These are phyloP conservation scores for Electrophaes corylata DNA, from an alignment of 2,888 invertebrate species.

Conservation along the genomic window DNA sequence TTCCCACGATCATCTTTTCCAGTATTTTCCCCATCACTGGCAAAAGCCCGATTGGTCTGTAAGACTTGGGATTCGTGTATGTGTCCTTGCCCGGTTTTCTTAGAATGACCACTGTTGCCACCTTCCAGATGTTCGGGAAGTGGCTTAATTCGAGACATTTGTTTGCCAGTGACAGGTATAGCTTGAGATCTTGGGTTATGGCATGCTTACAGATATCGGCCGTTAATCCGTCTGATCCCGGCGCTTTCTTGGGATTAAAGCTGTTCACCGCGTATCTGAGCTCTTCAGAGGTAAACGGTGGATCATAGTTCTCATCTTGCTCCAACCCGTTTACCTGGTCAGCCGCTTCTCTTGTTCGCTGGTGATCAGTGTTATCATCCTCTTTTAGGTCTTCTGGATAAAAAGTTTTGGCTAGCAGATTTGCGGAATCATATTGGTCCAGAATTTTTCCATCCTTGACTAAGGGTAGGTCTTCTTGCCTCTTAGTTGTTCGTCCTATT, in stretches of 20 bases:
- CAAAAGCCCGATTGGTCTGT: slow-evolving; percentile 38
- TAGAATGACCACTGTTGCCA: slow-evolving; percentile 6
- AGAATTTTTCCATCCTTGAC: too few species aligned
- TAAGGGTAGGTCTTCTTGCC: background rate
- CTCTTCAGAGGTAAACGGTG: slow-evolving; percentile 31
- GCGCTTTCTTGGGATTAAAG: too few species aligned
- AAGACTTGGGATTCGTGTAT: slow-evolving; percentile 15
- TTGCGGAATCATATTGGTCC: background rate
- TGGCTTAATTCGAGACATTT: slow-evolving; percentile 29
- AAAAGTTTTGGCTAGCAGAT: slow-evolving; percentile 16
- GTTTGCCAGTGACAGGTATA: slow-evolving; percentile 16
- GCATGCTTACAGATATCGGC: slow-evolving; percentile 29
- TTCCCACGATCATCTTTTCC: slow-evolving; percentile 2
- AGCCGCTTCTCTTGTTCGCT: background rate
- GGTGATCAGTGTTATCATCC: slow-evolving; percentile 19
- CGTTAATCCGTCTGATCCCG: slow-evolving; percentile 10
- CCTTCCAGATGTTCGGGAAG: slow-evolving; percentile 30
- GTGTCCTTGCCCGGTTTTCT: background rate
- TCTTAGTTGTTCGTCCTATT: background rate
- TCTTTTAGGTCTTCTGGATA: slow-evolving; percentile 14
- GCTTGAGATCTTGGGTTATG: slow-evolving; percentile 22
- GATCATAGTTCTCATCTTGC: slow-evolving; percentile 19
- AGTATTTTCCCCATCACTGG: slow-evolving; percentile 34
- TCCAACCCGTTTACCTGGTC: slow-evolving; percentile 15
- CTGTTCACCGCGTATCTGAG: too few species aligned